Evolutionary conservation across 2,113 vertebrate species (phyloP), one percentile per base, ranked within the genome.

Genomic region (Solea solea): DNA sequence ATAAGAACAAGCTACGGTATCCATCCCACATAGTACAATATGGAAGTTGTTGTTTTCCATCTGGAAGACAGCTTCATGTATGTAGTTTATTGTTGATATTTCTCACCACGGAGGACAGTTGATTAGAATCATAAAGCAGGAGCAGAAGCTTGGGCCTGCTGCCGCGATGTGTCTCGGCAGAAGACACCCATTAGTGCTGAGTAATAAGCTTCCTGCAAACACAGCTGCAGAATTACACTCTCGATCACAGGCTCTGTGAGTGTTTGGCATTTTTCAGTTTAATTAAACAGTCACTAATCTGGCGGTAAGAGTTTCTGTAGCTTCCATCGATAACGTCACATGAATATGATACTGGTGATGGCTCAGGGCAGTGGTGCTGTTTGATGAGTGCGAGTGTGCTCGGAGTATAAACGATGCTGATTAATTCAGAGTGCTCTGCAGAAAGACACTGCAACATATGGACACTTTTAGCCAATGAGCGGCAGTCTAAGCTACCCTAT

Each of bases 111-210:
- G 34, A 44, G 52, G 58, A 64, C 40, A 5, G 25, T 39, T 71
- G 60, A 77, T 76, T 68, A 50, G 74, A 68, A 59, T 64, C 69
- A 84, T 80, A 77, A 75, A 69, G 59, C 69, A 63, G 46, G 57
- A 68, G 16, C 54, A 41, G 62, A 67, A 71, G 59, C 79, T 64
- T 16, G 0, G 66, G 75, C 72, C 49, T 25, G 73, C 64, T 63
- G 55, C 63, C 63, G 70, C 41, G 51, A 55, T 46, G 73, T 42
- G 74, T 78, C 78, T 72, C 62, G 56, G 69, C 62, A 62, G 69
- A 66, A 86, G 77, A 78, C 77, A 84, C 62, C 79, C 81, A 88
- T 88, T 88, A 84, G 72, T 57, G 69, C 55, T 88, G 83, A 86
- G 75, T 71, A 72, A 88, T 84, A 78, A 81, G 86, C 66, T 75